A percentile compares a stretch with the other conserved stretches of the same genome.
phyloP scores from a whole-genome alignment of 1,140 invertebrate genomes.

The Drosophila biarmipes region DNA sequence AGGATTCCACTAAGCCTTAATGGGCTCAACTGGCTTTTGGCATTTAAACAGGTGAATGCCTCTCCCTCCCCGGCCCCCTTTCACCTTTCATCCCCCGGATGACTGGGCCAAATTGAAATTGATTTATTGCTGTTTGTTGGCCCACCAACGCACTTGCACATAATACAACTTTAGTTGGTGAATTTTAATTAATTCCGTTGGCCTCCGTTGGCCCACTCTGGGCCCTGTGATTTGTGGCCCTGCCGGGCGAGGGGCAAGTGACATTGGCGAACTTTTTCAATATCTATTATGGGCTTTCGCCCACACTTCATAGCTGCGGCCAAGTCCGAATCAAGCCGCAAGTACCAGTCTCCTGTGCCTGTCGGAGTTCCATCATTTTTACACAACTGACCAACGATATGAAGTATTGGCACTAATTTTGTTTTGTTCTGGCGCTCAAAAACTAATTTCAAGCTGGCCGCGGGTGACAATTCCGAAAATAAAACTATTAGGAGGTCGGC shows the following conservation, averaged over 20 bases:
- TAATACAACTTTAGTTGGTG: constrained; percentile 10
- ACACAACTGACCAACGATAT: constrained; percentile 13
- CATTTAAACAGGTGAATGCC: constrained; percentile 15
- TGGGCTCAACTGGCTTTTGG: constrained; percentile 15
- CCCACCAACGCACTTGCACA: constrained; percentile 7
- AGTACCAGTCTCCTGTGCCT: background rate
- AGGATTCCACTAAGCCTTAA: constrained; percentile 5
- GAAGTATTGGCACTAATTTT: constrained; percentile 23
- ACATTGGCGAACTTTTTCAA: constrained; percentile 10
- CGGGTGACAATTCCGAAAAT: constrained; percentile 46
- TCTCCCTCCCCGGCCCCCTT: background rate
- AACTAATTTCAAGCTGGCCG: constrained; percentile 49
- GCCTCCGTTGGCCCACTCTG: constrained; percentile 16
- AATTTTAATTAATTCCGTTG: constrained; percentile 38
- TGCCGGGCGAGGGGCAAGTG: background rate
- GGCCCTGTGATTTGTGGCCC: constrained; percentile 18
- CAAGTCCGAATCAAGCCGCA: background rate
- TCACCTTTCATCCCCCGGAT: background rate
- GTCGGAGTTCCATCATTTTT: constrained; percentile 18
- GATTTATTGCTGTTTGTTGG: constrained; percentile 30
- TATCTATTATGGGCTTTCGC: background rate
- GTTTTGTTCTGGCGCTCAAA: constrained; percentile 15
- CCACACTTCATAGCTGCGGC: background rate
- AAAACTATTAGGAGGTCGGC: constrained; percentile 33
- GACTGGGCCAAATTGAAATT: constrained; percentile 13